Evolutionary conservation across 2,888 invertebrate genomes (phyloP).

Genomic region (Chouioia cunea): DNA sequence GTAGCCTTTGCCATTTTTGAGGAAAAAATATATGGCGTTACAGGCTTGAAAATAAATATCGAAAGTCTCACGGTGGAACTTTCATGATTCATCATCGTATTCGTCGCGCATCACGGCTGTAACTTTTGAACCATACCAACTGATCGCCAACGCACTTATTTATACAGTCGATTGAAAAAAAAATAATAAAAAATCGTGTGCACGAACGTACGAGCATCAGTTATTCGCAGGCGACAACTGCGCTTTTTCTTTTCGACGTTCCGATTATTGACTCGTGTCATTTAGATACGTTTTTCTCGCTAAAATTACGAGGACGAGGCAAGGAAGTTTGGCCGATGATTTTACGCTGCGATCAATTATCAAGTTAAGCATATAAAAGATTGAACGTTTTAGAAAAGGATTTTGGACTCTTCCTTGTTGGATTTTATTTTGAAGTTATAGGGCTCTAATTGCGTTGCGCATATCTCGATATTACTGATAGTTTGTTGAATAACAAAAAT

Average conservation of each 20-base stretch:
- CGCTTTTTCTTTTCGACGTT: slow-evolving; percentile 31
- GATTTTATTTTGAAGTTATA: slow-evolving; percentile 40
- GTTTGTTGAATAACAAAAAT: too few relatives aligned
- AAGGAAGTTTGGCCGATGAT: slow-evolving; percentile 30
- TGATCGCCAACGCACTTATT: too few relatives aligned
- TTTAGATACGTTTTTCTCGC: slow-evolving; percentile 40
- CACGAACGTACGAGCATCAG: slow-evolving; percentile 30
- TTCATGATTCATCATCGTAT: slow-evolving; percentile 12
- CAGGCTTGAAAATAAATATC: background rate
- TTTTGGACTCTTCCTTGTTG: background rate
- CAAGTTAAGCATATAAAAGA: slow-evolving; percentile 50
- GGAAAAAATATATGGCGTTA: background rate
- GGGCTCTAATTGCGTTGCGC: slow-evolving; percentile 17
- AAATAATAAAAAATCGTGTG: slow-evolving; percentile 17
- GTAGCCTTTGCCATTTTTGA: too few relatives aligned
- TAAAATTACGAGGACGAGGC: slow-evolving; percentile 2
- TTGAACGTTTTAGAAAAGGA: slow-evolving; percentile 27
- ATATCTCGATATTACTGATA: too few relatives aligned
- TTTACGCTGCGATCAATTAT: slow-evolving; percentile 63
- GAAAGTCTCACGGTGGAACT: background rate
- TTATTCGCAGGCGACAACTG: slow-evolving; percentile 27
- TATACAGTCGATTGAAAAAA: background rate
- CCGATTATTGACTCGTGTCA: slow-evolving; percentile 45
- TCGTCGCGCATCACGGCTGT: slow-evolving; percentile 27
- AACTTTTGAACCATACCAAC: too few relatives aligned